These are phyloP conservation scores for Chydorus sphaericus DNA, from an alignment of 2,888 invertebrate species.

Conservation along the genomic window DNA sequence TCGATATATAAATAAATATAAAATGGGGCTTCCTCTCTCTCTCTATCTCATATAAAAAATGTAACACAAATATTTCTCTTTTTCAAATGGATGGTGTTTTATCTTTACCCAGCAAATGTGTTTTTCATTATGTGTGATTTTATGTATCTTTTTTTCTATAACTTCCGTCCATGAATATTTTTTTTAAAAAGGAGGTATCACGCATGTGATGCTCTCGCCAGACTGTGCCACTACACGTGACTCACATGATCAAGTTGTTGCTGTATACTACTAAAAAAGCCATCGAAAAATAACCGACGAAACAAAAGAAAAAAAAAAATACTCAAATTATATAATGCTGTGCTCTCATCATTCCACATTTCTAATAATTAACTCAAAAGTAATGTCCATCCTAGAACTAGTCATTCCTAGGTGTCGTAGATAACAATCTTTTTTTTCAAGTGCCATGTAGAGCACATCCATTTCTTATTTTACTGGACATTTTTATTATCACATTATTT, in stretches of 20 bases:
- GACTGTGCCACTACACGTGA: neutral
- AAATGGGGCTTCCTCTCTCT: neutral
- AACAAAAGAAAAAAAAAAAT: neutral
- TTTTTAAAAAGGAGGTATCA: no score
- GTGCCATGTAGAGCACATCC: no score
- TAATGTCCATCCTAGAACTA: slow-evolving; percentile 7
- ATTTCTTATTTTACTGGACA: no score
- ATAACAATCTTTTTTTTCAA: neutral
- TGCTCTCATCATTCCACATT: no score
- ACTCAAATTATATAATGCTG: neutral
- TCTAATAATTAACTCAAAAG: neutral
- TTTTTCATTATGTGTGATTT: neutral
- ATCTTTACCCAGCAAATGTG: slow-evolving; percentile 1
- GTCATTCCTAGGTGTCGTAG: neutral
- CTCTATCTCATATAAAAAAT: no score
- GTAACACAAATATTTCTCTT: no score
- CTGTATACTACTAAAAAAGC: neutral
- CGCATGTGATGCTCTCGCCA: neutral
- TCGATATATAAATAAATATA: neutral
- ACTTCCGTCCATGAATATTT: no score
- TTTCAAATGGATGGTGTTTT: no score
- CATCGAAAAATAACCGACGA: neutral
- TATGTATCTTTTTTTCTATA: neutral
- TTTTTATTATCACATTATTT: no score
- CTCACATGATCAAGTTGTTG: neutral